Percentiles rank a stretch among this genome's conserved stretches.
These are phyloP conservation scores for Ciconia maguari DNA, from an alignment of 2,113 vertebrate genomes.

Conservation along the genomic window DNA sequence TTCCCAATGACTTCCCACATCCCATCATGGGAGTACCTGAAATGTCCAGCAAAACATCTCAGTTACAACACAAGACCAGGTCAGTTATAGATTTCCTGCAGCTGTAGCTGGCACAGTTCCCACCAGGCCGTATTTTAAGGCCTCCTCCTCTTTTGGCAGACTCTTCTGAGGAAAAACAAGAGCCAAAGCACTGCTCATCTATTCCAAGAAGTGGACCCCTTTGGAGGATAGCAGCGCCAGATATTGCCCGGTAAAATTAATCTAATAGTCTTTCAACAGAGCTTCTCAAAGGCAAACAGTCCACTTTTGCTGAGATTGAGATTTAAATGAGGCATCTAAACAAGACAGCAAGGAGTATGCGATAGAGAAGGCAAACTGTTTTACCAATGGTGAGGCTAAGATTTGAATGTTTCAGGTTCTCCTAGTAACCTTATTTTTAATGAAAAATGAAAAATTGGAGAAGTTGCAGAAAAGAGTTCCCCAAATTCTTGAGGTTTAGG, in stretches of 20 bases:
- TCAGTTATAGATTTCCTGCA: background rate
- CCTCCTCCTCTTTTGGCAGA: slow-evolving; percentile 5
- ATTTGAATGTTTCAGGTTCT: background rate
- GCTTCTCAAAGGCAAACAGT: background rate
- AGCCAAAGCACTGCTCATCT: background rate
- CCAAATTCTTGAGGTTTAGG: background rate
- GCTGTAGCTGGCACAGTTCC: slow-evolving; percentile 12
- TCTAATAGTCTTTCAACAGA: background rate
- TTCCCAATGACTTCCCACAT: background rate
- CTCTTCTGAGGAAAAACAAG: background rate
- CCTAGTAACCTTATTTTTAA: background rate
- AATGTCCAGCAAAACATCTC: background rate
- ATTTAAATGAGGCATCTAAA: background rate
- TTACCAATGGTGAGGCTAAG: background rate
- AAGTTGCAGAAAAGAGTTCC: background rate
- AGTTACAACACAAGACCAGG: background rate
- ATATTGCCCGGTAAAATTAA: background rate
- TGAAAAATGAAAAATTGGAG: background rate
- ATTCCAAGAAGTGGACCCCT: background rate
- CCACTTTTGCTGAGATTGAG: background rate
- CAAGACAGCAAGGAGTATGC: background rate
- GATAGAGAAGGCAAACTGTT: background rate
- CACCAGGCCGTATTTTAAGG: background rate
- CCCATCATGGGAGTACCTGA: slow-evolving; percentile 1
- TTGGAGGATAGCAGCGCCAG: background rate